Evolutionary conservation across 1,140 invertebrate genomes (phyloP), one percentile per base, ranked within the genome.

Genomic region (Parasteatoda tepidariorum): DNA sequence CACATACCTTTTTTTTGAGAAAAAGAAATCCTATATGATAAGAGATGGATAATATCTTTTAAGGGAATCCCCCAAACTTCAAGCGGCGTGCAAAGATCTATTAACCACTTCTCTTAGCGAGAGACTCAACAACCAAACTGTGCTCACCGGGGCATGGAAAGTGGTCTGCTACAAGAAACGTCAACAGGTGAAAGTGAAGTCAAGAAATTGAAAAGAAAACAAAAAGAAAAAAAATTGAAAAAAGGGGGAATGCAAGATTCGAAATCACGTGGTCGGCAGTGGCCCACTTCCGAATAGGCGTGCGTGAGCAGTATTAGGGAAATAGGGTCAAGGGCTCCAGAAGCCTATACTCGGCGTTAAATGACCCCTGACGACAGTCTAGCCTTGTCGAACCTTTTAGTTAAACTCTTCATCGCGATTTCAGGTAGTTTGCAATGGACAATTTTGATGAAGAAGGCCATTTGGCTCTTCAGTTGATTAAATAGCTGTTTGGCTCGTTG

Each of bases 211-310:
- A 22, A 9, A 61, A 61, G 48, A 71, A 71, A 71, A 41, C 54
- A 54, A 70, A 70, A 70, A 48, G 28, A 24, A 68, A 61, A 48
- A 41, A 38, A 68, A 66, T 26, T 57, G 55, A 73, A 22, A n/a
- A 64, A 41, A 18, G 59, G 61, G 62, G 57, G 74, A 24, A 79
- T 28, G 54, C 31, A 18, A 24, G 30, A 38, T 26, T 30, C 2
- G 11, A 7, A 24, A 38, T 79, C 75, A 79, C 75, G 75, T 79
- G 75, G 62, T 79, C 75, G 75, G 31, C 75, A 79, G 75, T 79
- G 75, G 75, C 75, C 75, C 75, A 79, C 75, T 67, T 79, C 75
- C 75, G 62, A 79, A 28, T 55, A 64, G 74, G 24, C 26, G 33
- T 59, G 55, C 31, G 33, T 57, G 55, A 59, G 54, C 4, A 24